Evolutionary conservation across 2,888 invertebrate genomes (phyloP), one percentile per base, ranked within the genome.

Genomic region (Brachyopa scutellaris): DNA sequence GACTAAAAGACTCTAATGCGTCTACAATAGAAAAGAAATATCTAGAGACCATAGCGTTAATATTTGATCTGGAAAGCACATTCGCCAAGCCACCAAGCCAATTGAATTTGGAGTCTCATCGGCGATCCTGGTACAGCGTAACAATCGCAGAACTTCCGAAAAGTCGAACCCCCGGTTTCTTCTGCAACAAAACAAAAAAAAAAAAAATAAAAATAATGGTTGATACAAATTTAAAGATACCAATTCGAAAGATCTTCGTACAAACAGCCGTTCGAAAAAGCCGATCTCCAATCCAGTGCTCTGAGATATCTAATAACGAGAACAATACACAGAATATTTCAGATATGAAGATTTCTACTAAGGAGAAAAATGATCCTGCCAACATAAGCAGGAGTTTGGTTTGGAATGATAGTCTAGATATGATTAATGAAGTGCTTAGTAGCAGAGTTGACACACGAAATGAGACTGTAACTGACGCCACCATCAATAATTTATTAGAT

Each of bases 361-460:
- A 42, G 21, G 15, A 47, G 6, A 29, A 59, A 15, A 45, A 29
- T 3, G 19, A 42, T 26, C 6, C n/a, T 13, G n/a, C 19, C 7
- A n/a, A n/a, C n/a, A n/a, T n/a, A n/a, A n/a, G n/a, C n/a, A n/a
- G n/a, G n/a, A n/a, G 8, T n/a, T n/a, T n/a, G n/a, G n/a, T n/a
- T n/a, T n/a, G n/a, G n/a, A n/a, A n/a, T n/a, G n/a, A n/a, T n/a
- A n/a, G n/a, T n/a, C n/a, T n/a, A n/a, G n/a, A n/a, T 2, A 80
- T 76, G 2, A 80, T 80, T 1, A 76, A 69, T 23, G 80, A 80
- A 13, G 80, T 76, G 36, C 19, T 21, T 2, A 74, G 62, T 36
- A 23, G 33, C 29, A 23, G 21, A 6, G 13, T 23, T 9, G 67
- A 80, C n/a, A 19, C 23, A 11, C 69, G 29, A 7, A 57, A 57